Conservation (phyloP, 2,113 vertebrate species). For the Macaca mulatta region DNA sequence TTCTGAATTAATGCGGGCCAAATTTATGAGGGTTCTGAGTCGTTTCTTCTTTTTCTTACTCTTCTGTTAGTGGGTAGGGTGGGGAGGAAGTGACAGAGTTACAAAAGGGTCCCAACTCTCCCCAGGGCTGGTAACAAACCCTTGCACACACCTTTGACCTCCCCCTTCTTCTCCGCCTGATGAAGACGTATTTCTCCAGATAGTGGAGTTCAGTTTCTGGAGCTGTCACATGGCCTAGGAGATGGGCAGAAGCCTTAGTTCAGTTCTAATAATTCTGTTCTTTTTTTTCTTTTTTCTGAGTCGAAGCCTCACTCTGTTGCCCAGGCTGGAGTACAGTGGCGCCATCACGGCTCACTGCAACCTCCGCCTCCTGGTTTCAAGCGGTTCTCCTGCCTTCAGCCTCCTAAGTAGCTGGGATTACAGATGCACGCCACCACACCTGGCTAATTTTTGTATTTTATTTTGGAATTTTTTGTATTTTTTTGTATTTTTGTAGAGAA, state of each 20-base stretch:
- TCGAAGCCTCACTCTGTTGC: too few species aligned
- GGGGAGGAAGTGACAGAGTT: neutral
- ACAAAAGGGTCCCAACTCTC: neutral
- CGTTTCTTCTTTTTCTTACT: neutral
- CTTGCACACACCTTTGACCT: neutral
- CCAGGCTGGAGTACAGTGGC: too few species aligned
- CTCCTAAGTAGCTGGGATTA: too few species aligned
- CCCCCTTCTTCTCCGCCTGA: neutral
- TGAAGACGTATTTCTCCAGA: constrained; percentile 26
- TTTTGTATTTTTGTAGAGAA: too few species aligned
- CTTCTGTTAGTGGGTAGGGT: neutral
- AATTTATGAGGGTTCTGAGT: constrained; percentile 59
- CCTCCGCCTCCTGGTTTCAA: too few species aligned
- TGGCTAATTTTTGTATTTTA: too few species aligned
- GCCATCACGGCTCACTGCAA: too few species aligned
- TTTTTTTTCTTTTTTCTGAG: neutral
- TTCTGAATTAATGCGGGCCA: constrained; percentile 70
- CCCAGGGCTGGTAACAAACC: rapidly evolving
- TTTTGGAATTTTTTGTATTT: too few species aligned
- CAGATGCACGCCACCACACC: too few species aligned
- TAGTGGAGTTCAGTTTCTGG: constrained; percentile 29
- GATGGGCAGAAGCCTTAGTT: constrained; percentile 50
- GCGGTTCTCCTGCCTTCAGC: too few species aligned
- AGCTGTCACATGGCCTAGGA: constrained; percentile 53
- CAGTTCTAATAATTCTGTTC: constrained; percentile 70